Base-by-base conservation (phyloP, 2,113 vertebrate species). In the Tilapia sparmanii region DNA sequence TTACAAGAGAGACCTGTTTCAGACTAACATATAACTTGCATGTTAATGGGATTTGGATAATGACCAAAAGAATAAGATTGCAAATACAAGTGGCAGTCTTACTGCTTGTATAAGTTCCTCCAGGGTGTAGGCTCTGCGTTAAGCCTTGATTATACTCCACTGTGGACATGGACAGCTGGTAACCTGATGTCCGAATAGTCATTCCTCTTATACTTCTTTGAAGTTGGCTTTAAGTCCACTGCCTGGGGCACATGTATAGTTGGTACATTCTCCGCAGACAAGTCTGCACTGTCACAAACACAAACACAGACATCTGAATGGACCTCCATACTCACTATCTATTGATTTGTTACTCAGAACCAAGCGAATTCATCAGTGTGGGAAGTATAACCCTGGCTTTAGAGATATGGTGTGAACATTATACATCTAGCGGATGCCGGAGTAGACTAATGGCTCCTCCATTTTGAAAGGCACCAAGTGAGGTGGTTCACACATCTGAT, bases 361-460 rank as follows among this genome's bases (percentile, higher is more conserved):
- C 0, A 0, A 38, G 61, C 4, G 9, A 38, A 38, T 66, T 66
- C 19, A 1, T 66, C 61, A 38, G 10, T 3, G 2, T 22, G 10
- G 61, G 61, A 66, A 38, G 33, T 7, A 73, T 26, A 45, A 73
- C 9, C 5, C 22, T 26, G 13, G 68, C 22, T 26, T 76, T 47
- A 76, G 15, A 19, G 40, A 29, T 76, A 47, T 18, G 24, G 6
- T 29, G 68, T 47, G 40, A 47, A 29, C 9, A 26, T 29, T 29
- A 19, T 26, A 19, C 15, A 47, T 47, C 22, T 26, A 26, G 40
- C 1, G 6, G 22, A 16, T 73, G 38, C 15, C 0, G 8, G 2
- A 73, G 4, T 73, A 26, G 40, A 73, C 22, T 2, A 73, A 73
- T 16, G 24, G 40, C 22, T 18, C 13, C 22, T 18, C 13, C 5